Percentiles rank a stretch among this genome's conserved stretches.
Evolutionary conservation across 2,888 invertebrate genomes (phyloP).

Genomic region (Agelastica alni): DNA sequence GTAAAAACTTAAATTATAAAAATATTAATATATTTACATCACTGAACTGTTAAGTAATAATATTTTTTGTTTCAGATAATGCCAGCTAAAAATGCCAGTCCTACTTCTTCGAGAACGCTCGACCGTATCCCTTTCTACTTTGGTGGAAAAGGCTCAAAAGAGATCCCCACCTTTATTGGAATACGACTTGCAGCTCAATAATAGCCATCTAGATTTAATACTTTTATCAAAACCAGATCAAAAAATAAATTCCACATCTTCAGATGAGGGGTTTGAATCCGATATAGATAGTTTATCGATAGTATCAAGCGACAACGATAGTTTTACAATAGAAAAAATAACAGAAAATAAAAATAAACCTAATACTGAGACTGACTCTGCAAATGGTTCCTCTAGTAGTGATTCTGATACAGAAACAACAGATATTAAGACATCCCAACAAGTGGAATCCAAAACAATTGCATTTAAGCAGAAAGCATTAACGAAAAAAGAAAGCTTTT

Average conservation of each 20-base stretch:
- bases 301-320: constrained; percentile 53
- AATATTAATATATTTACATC: too few species aligned
- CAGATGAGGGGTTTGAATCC: constrained; percentile 59
- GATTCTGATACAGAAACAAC: constrained; percentile 50
- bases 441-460: neutral
- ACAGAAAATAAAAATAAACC: constrained; percentile 40
- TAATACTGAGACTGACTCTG: constrained; percentile 54
- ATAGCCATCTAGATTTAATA: constrained; percentile 47
- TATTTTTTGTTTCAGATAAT: constrained; percentile 52
- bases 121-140: constrained; percentile 47
- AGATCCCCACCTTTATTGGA: constrained; percentile 44
- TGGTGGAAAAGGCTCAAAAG: constrained; percentile 52
- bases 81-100: constrained; percentile 51
- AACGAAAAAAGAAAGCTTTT: constrained; percentile 45
- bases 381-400: constrained; percentile 54
- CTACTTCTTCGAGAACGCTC: constrained; percentile 53
- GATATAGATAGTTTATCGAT: constrained; percentile 56
- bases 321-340: constrained; percentile 40
- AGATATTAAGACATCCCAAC: constrained; percentile 14
- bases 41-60: too few species aligned
- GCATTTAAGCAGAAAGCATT: constrained; percentile 7
- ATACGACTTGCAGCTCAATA: constrained; percentile 50
- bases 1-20: too few species aligned
- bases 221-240: constrained; percentile 36
- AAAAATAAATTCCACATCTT: constrained; percentile 34